Evolutionary conservation across 2,888 invertebrate genomes (phyloP).

Genomic region (Acanthosepion pharaonis): DNA sequence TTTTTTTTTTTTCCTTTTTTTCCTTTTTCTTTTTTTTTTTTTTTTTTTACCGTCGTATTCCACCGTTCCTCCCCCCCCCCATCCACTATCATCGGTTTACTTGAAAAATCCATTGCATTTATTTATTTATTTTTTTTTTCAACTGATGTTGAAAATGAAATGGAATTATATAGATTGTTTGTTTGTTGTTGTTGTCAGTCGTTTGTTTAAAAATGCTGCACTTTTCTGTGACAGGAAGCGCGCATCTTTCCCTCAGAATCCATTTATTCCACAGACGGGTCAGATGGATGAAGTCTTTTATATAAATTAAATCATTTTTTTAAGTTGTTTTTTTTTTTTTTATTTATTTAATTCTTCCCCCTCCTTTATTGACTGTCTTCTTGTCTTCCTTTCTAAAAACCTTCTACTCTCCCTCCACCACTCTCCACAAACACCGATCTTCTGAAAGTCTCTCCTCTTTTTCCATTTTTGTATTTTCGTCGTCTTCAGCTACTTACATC

Average conservation of each 20-base stretch:
- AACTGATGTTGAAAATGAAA: slow-evolving; percentile 33
- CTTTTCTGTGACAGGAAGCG: slow-evolving; percentile 10
- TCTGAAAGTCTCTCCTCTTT: background rate
- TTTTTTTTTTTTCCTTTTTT: background rate
- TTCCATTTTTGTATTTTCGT: background rate
- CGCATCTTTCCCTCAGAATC: background rate
- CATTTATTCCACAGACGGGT: background rate
- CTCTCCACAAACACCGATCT: background rate
- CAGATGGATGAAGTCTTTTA: background rate
- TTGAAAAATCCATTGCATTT: background rate
- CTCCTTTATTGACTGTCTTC: background rate
- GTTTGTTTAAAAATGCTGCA: background rate
- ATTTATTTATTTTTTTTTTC: background rate
- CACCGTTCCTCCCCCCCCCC: background rate
- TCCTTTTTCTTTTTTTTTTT: background rate
- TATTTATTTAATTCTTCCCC: background rate
- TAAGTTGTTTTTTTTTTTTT: too few species aligned
- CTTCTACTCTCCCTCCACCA: background rate
- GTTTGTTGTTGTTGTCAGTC: background rate
- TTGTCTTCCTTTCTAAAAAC: background rate
- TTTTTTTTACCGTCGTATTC: background rate
- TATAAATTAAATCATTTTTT: background rate
- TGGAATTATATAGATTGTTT: background rate
- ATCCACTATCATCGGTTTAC: background rate
- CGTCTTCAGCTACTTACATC: background rate